A percentile compares a stretch with the other conserved stretches of the same genome.
phyloP scores from a whole-genome alignment of 2,888 invertebrate species.

The Lasioglossum marginatum region DNA sequence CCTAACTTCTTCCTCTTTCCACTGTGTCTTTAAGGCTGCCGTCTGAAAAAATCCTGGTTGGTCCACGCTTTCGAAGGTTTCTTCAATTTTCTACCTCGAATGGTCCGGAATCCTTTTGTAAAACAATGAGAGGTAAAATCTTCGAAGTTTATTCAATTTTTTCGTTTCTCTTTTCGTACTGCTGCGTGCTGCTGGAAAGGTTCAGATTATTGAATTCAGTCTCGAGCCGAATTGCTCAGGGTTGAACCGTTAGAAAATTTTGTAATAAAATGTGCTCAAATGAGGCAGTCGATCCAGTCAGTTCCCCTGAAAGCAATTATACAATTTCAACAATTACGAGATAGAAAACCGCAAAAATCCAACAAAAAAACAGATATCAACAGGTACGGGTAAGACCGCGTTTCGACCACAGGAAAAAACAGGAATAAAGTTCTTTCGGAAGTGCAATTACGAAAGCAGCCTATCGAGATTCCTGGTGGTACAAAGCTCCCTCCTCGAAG shows the following conservation, averaged over 20 bases:
- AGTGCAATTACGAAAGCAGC: neutral
- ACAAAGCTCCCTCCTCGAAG: slow-evolving; percentile 29
- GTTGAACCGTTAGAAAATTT: neutral
- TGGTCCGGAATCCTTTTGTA: neutral
- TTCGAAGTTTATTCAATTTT: neutral
- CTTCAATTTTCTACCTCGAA: neutral
- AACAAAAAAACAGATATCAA: neutral
- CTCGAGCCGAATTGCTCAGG: neutral
- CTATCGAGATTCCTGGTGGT: slow-evolving; percentile 2
- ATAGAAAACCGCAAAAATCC: neutral
- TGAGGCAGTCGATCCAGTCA: too few relatives aligned
- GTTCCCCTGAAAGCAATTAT: too few relatives aligned
- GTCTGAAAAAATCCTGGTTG: slow-evolving; percentile 6
- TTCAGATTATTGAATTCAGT: neutral
- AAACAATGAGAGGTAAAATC: neutral
- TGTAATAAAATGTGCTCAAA: too few relatives aligned
- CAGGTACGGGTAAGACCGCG: neutral
- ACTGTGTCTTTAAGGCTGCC: slow-evolving; percentile 34
- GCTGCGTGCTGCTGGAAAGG: neutral
- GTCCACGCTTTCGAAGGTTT: slow-evolving; percentile 12
- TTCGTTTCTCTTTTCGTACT: neutral
- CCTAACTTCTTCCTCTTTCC: slow-evolving; percentile 19
- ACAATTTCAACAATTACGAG: neutral
- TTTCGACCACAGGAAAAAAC: neutral
- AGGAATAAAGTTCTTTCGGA: neutral